phyloP scores from a whole-genome alignment of 2,888 invertebrate species.

The Catocala nupta region DNA sequence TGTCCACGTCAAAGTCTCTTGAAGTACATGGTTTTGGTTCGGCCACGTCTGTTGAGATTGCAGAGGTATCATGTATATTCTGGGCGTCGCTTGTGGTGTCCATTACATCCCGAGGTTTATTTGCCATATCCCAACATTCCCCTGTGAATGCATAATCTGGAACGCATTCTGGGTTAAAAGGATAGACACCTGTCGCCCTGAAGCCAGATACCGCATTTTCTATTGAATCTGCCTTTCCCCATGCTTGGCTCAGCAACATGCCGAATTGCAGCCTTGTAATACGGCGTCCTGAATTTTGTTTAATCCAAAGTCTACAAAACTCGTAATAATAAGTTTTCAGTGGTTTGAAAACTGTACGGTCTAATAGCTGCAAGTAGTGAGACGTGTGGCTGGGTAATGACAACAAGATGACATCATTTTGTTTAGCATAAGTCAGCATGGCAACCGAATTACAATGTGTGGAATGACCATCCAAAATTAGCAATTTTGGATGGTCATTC shows the following conservation, averaged over 20 bases:
- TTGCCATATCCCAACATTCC: neutral
- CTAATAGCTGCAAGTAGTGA: slow-evolving; percentile 39
- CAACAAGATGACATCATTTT: slow-evolving; percentile 35
- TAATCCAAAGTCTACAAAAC: slow-evolving; percentile 28
- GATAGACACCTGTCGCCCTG: neutral
- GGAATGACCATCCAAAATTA: slow-evolving; percentile 40
- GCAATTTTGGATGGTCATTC: no score
- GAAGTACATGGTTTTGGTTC: neutral
- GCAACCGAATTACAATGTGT: slow-evolving; percentile 31
- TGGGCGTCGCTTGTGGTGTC: neutral
- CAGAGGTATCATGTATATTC: neutral
- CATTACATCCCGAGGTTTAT: neutral
- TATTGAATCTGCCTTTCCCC: slow-evolving; percentile 28
- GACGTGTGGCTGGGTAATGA: slow-evolving; percentile 39
- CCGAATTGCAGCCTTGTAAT: slow-evolving; percentile 30
- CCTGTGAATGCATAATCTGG: neutral
- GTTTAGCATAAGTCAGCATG: slow-evolving; percentile 33
- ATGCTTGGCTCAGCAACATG: slow-evolving; percentile 33
- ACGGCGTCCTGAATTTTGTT: slow-evolving; percentile 30
- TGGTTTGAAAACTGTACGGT: slow-evolving; percentile 44
- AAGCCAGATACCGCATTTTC: slow-evolving; percentile 5
- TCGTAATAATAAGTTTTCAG: slow-evolving; percentile 50
- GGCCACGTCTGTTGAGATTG: neutral
- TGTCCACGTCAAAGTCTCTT: neutral
- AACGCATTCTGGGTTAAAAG: neutral